Percentiles rank a stretch among this genome's conserved stretches.
phyloP scores from a whole-genome alignment of 2,797 vertebrate species.

The Pipistrellus pipistrellus region DNA sequence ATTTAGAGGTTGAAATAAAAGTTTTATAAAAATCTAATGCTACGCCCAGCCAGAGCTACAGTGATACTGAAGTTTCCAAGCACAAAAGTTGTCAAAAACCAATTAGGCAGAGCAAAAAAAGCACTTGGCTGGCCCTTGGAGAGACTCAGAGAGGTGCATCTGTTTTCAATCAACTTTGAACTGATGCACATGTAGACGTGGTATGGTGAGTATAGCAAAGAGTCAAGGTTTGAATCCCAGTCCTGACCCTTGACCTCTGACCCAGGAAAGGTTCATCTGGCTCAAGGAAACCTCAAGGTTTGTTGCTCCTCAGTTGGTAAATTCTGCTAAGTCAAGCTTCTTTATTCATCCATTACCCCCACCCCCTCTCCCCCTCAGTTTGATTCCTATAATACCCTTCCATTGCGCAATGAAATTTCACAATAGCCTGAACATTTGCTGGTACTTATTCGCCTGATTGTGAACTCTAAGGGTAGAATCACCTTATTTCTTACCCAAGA shows the following conservation, averaged over 20 bases:
- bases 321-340: background rate
- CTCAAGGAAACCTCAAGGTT: constrained; percentile 21
- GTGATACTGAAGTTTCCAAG: background rate
- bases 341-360: background rate
- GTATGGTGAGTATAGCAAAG: rapidly evolving
- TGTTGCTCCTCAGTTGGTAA: background rate
- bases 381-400: background rate
- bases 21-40: constrained; percentile 9
- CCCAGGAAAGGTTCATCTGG: background rate
- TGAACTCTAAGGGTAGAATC: background rate
- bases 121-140: background rate
- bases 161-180: background rate
- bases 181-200: background rate
- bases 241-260: background rate
- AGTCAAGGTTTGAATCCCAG: background rate
- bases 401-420: background rate
- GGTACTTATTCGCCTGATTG: background rate
- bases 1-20: constrained; percentile 13
- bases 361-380: background rate
- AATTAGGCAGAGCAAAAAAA: background rate
- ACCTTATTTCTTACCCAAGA: background rate
- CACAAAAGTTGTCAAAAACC: constrained; percentile 17
- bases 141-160: background rate
- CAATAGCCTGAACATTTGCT: background rate
- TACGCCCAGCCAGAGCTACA: background rate